These are phyloP conservation scores for Folsomia candida DNA, from an alignment of 2,888 invertebrate genomes.

Conservation along the genomic window DNA sequence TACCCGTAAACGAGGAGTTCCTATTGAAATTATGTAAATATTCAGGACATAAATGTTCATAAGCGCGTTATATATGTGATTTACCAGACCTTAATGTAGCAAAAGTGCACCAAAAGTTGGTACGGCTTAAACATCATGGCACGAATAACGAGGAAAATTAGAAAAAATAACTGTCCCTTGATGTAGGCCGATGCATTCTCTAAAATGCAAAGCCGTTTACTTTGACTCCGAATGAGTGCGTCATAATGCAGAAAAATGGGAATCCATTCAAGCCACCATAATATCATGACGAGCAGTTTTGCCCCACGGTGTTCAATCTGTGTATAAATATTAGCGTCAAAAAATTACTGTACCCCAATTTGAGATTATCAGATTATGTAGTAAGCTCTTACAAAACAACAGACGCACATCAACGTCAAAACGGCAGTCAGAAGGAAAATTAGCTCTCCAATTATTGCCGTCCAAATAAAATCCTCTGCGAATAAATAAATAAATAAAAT, in stretches of 20 bases:
- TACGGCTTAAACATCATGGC: background rate
- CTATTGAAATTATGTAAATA: no score
- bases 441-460: background rate
- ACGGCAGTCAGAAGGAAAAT: background rate
- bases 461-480: background rate
- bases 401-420: background rate
- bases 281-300: background rate
- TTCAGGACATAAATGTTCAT: no score
- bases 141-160: background rate
- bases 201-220: background rate
- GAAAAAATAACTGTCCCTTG: background rate
- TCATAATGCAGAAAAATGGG: background rate
- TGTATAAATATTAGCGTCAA: background rate
- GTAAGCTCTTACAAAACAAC: slow-evolving; percentile 14
- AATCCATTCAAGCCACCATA: slow-evolving; percentile 4
- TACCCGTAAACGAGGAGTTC: background rate
- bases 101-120: background rate
- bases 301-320: slow-evolving; percentile 6
- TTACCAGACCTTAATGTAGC: slow-evolving; percentile 12
- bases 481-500: background rate
- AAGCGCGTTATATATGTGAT: no score
- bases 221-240: slow-evolving; percentile 3
- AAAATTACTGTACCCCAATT: no score
- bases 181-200: background rate
- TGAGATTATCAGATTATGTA: background rate